A percentile compares a stretch with the other conserved stretches of the same genome.
Conservation (phyloP, 2,797 vertebrate genomes). For the Ptychobarbus kaznakovi region DNA sequence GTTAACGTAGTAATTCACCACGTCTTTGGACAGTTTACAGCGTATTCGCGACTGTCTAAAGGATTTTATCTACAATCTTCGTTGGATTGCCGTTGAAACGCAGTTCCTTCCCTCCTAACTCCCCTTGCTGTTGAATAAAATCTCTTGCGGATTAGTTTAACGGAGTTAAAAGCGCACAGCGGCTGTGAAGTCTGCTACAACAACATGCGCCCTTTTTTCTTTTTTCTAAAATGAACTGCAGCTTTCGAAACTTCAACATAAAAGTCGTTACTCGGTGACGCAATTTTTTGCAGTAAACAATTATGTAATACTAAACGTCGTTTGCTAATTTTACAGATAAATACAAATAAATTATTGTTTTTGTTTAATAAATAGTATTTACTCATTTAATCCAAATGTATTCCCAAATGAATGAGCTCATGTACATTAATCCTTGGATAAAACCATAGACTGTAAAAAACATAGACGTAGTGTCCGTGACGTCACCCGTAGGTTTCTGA, state of each 20-base stretch:
- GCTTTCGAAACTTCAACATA: conserved; percentile 46
- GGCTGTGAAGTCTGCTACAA: conserved; percentile 32
- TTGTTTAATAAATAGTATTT: not conserved
- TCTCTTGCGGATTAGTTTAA: conserved; percentile 44
- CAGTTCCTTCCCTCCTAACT: not conserved
- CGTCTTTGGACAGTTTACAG: not conserved
- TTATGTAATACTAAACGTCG: not conserved
- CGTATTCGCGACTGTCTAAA: not conserved
- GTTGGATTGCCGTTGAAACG: not conserved
- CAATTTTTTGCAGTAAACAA: not conserved
- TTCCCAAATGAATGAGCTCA: not conserved
- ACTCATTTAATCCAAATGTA: not conserved
- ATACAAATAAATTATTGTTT: not conserved
- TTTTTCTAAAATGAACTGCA: conserved; percentile 17
- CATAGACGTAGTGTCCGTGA: too few relatives aligned
- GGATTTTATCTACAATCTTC: too few relatives aligned
- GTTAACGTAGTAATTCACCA: not conserved
- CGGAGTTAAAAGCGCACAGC: conserved; percentile 24
- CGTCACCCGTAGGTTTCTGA: too few relatives aligned
- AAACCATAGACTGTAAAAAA: not conserved
- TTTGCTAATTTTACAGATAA: not conserved
- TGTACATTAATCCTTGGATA: not conserved
- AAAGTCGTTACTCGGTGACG: conserved; percentile 33
- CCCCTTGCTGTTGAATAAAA: not conserved
- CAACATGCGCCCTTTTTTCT: too few relatives aligned